Evolutionary conservation across 2,113 vertebrate species (phyloP).

Genomic region (Nycticryphes semicollaris): DNA sequence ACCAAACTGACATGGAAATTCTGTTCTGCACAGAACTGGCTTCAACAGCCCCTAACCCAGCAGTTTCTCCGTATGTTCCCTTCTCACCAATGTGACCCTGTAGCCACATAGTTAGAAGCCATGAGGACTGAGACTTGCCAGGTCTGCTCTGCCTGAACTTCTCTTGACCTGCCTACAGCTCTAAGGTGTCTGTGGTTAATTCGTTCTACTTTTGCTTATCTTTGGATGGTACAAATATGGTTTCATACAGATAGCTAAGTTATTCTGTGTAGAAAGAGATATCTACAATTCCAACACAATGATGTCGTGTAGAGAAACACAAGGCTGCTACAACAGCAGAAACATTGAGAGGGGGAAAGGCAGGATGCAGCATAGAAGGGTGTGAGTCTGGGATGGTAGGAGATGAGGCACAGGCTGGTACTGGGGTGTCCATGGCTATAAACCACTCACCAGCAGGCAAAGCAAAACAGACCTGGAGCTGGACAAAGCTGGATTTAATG

Average conservation of each 20-base stretch:
- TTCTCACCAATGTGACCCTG: accelerated
- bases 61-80: not conserved
- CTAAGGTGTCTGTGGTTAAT: not conserved
- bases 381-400: not conserved
- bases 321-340: not conserved
- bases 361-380: not conserved
- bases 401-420: not conserved
- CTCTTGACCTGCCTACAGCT: not conserved
- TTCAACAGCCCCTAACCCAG: not conserved
- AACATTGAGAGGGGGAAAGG: not conserved
- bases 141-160: not conserved
- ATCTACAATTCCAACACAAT: not conserved
- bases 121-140: not conserved
- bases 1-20: not conserved
- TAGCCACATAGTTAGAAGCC: not conserved
- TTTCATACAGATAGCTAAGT: not conserved
- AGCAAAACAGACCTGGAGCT: not conserved
- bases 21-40: not conserved
- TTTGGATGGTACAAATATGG: not conserved
- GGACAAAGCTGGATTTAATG: not conserved
- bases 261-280: not conserved
- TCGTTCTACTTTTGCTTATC: not conserved
- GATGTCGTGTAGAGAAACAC: not conserved
- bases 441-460: not conserved
- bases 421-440: not conserved